Percentiles rank a stretch among this genome's conserved stretches.
Evolutionary conservation across 2,113 vertebrate species (phyloP).

Genomic region (Calyptomena viridis): DNA sequence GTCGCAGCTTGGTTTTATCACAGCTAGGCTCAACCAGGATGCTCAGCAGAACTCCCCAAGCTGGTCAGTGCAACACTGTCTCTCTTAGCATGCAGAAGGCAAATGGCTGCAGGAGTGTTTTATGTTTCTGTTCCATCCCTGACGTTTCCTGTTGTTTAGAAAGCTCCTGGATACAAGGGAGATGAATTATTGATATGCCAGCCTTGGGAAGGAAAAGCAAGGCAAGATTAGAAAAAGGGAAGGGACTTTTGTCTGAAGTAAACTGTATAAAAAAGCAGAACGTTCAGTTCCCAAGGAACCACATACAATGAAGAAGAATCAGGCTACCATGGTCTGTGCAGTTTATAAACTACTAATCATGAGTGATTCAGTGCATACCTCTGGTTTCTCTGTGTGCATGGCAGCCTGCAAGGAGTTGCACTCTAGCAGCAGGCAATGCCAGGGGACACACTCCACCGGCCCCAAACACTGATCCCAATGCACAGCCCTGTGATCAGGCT

Average conservation of each 20-base stretch:
- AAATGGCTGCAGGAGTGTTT: neutral
- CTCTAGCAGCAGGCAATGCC: neutral
- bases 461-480: fast-evolving
- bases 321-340: neutral
- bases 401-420: neutral
- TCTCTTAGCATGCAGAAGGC: slow-evolving; percentile 41
- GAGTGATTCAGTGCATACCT: neutral
- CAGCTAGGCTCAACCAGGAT: neutral
- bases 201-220: slow-evolving; percentile 41
- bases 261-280: slow-evolving; percentile 14
- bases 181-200: slow-evolving; percentile 59
- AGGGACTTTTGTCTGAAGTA: slow-evolving; percentile 37
- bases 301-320: neutral
- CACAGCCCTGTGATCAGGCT: neutral
- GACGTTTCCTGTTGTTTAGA: slow-evolving; percentile 56
- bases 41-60: neutral
- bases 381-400: neutral
- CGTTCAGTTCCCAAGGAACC: slow-evolving; percentile 25
- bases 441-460: too few relatives aligned
- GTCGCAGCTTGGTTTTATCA: neutral
- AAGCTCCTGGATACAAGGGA: slow-evolving; percentile 53
- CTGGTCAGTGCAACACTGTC: fast-evolving
- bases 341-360: neutral
- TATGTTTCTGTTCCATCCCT: slow-evolving; percentile 58
- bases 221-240: slow-evolving; percentile 39